phyloP scores from a whole-genome alignment of 1,140 invertebrate species.

The Philotrypesis tridentata region DNA sequence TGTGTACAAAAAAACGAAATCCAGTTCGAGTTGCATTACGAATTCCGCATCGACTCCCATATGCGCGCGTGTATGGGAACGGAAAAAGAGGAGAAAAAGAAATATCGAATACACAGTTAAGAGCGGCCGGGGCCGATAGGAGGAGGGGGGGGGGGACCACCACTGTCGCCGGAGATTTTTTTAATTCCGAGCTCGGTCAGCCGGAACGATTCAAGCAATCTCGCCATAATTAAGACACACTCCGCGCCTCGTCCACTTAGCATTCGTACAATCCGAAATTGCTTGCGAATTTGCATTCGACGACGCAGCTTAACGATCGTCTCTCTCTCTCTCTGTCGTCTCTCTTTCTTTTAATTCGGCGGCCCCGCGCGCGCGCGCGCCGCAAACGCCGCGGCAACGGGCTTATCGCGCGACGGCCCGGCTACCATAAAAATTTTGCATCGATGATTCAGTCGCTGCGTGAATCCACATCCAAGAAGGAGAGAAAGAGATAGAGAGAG shows the following conservation, averaged over 20 bases:
- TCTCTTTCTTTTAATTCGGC: no score
- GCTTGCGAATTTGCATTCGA: constrained; percentile 61
- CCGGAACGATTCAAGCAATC: constrained; percentile 62
- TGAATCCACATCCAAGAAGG: no score
- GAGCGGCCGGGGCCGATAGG: background rate
- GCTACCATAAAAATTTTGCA: constrained; percentile 49
- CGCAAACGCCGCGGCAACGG: no score
- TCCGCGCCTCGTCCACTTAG: constrained; percentile 58
- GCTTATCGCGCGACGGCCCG: background rate
- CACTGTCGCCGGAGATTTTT: constrained; percentile 28
- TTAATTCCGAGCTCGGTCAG: constrained; percentile 54
- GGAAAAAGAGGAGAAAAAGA: no score
- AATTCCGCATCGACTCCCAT: no score
- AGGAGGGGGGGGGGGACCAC: no score
- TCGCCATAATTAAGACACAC: constrained; percentile 66
- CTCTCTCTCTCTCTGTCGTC: constrained; percentile 47
- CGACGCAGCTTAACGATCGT: constrained; percentile 59
- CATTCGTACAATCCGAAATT: constrained; percentile 57
- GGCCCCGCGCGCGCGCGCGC: no score
- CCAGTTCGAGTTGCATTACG: no score
- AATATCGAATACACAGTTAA: background rate
- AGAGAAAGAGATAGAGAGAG: no score
- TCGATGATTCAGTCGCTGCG: constrained; percentile 49
- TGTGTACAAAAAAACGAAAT: no score
- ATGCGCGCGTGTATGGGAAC: no score